Evolutionary conservation across 2,113 vertebrate genomes (phyloP), one percentile per base, ranked within the genome.

Genomic region (Cavia porcellus): DNA sequence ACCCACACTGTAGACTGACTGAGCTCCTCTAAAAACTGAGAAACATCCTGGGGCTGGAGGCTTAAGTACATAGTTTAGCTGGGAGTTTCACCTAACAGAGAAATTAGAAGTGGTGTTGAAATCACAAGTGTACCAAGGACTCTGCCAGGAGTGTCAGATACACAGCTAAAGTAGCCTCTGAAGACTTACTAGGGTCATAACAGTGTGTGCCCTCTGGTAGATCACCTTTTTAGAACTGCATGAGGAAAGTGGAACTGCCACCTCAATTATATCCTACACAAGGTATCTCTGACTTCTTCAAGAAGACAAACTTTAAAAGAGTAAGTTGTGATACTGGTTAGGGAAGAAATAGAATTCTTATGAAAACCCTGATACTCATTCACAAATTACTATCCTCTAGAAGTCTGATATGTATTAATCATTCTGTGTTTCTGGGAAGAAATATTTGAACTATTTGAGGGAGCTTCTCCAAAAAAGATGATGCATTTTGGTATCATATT

Each of bases 331-430:
- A 90, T 45, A 80, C 24, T 64, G 3, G 70, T 61, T 32, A 96
- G 19, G 35, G 89, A 80, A 95, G 80, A 94, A 87, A 96, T 1
- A 92, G 25, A 90, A 87, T 91, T 97, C 80, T 92, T 79, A 81
- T 25, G 57, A 90, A 96, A 85, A 93, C 74, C 4, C 5, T 90
- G 52, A 92, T 32, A 89, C 1, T 75, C n/a, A 52, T 93, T 92
- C 61, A 94, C 45, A 45, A 89, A 28, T 90, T 94, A 81, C 32
- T 81, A 90, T 66, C 38, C 28, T 80, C 74, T 22, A 86, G 84
- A 88, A 86, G 66, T 75, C 35, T 84, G 35, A 86, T 89, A 64
- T 7, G 3, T 85, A 92, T 87, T 24, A 30, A 59, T 87, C 62
- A 81, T 64, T 20, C 50, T 83, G 6, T 89, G 55, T 55, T 93